These are phyloP conservation scores for Nephrotoma appendiculata DNA, from an alignment of 2,888 invertebrate species.

Conservation along the genomic window DNA sequence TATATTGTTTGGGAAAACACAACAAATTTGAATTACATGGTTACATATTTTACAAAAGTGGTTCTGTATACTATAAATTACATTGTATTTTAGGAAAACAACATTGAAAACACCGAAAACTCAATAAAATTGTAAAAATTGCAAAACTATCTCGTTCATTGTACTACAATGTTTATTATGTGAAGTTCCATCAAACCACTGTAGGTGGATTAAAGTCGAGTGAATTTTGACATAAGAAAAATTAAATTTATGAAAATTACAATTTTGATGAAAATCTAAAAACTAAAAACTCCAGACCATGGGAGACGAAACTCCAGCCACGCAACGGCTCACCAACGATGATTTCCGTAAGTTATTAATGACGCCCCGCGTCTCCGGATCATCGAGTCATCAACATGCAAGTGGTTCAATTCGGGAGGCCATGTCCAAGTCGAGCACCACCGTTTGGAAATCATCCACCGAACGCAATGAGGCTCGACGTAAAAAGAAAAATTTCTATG, in stretches of 20 bases:
- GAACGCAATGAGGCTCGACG: conserved; percentile 71
- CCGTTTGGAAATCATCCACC: conserved; percentile 24
- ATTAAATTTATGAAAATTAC: neutral
- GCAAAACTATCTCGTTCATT: neutral
- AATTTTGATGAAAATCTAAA: neutral
- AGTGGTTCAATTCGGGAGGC: conserved; percentile 52
- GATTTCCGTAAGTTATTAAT: conserved; percentile 92
- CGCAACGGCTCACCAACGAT: conserved; percentile 83
- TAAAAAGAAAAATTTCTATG: conserved; percentile 91
- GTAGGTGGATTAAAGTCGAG: neutral
- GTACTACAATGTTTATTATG: neutral
- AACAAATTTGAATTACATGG: neutral
- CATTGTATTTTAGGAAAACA: neutral
- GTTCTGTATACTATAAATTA: neutral
- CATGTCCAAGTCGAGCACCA: conserved; percentile 40
- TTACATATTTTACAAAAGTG: neutral
- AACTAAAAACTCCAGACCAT: conserved; percentile 25
- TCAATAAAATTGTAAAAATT: neutral
- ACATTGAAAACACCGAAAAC: neutral
- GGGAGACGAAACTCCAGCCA: conserved; percentile 47
- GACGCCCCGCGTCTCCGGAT: conserved; percentile 73
- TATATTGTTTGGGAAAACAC: neutral
- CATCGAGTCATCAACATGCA: conserved; percentile 26
- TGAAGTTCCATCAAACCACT: neutral
- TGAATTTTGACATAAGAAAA: neutral